These are phyloP conservation scores for Anniella stebbinsi DNA, from an alignment of 2,797 vertebrate species.

Conservation along the genomic window DNA sequence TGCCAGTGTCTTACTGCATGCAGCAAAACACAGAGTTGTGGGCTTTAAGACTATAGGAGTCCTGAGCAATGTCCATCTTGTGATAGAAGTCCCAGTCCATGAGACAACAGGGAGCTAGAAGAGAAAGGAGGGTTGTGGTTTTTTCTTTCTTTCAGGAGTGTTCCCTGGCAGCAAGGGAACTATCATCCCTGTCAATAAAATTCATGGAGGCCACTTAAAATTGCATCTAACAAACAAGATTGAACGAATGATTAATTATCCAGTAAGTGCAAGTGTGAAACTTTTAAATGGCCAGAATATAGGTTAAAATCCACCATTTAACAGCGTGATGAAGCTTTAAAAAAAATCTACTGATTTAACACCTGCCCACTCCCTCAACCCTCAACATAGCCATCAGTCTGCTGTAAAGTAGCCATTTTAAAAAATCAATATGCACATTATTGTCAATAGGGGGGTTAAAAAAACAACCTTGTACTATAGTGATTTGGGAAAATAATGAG, in stretches of 20 bases:
- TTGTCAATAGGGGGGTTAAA: background rate
- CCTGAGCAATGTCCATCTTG: background rate
- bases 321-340: background rate
- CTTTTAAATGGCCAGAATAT: constrained; percentile 19
- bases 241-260: constrained; percentile 22
- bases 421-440: background rate
- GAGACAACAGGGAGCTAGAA: background rate
- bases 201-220: background rate
- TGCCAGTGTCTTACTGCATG: background rate
- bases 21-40: background rate
- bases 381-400: background rate
- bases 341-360: constrained; percentile 13
- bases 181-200: background rate
- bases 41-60: background rate
- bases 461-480: background rate
- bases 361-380: background rate
- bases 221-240: constrained; percentile 16
- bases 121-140: background rate
- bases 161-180: background rate
- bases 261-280: constrained; percentile 9
- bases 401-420: background rate
- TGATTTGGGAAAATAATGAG: background rate
- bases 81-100: background rate
- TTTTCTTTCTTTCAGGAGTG: background rate
- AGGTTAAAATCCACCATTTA: constrained; percentile 27